phyloP scores from a whole-genome alignment of 1,140 invertebrate genomes.

The Drosophila kikkawai region DNA sequence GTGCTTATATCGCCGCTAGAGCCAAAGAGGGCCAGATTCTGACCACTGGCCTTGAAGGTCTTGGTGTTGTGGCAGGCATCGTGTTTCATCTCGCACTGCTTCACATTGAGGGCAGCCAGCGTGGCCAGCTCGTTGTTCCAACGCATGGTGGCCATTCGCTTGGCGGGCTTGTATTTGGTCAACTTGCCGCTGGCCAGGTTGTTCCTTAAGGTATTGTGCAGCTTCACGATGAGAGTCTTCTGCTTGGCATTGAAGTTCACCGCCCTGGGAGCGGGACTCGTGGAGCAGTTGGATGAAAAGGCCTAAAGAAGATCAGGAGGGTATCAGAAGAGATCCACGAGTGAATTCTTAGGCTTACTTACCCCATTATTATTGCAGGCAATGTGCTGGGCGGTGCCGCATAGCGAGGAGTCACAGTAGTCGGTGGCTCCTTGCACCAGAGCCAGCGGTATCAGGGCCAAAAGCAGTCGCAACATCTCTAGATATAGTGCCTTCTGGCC shows the following conservation, averaged over 20 bases:
- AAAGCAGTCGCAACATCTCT: conserved; percentile 36
- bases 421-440: conserved; percentile 21
- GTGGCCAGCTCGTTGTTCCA: conserved; percentile 74
- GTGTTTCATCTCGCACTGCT: conserved; percentile 65
- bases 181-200: conserved; percentile 59
- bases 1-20: conserved; percentile 62
- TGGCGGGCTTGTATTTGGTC: conserved; percentile 51
- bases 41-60: conserved; percentile 63
- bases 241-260: not conserved
- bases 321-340: not conserved
- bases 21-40: conserved; percentile 72
- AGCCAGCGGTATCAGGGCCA: conserved; percentile 12
- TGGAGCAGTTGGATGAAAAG: conserved; percentile 46
- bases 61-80: conserved; percentile 74
- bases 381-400: conserved; percentile 32
- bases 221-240: not conserved
- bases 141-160: conserved; percentile 75
- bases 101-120: conserved; percentile 70
- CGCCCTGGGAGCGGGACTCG: conserved; percentile 20
- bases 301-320: not conserved
- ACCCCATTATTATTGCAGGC: conserved; percentile 62
- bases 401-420: conserved; percentile 39
- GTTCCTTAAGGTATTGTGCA: conserved; percentile 59
- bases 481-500: not conserved
- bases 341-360: not conserved